phyloP scores from a whole-genome alignment of 2,113 vertebrate species.

The Myiopsitta monachus region DNA sequence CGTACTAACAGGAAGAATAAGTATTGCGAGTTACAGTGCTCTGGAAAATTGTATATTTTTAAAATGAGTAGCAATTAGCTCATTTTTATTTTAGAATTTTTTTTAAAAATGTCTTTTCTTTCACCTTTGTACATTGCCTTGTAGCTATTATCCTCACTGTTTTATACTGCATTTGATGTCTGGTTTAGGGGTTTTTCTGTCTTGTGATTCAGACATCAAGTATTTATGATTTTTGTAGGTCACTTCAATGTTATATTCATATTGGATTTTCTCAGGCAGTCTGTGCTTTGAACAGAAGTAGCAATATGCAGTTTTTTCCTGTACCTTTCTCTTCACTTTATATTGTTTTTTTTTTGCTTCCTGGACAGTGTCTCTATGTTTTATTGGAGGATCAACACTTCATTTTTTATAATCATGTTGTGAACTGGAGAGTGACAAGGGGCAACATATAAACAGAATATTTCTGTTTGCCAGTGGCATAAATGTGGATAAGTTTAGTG shows the following conservation, averaged over 20 bases:
- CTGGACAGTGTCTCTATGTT: conserved; percentile 7
- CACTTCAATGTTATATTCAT: conserved; percentile 68
- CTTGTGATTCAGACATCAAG: conserved; percentile 4
- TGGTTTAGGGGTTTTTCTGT: conserved; percentile 7
- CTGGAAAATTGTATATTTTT: conserved; percentile 60
- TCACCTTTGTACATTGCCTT: conserved; percentile 50
- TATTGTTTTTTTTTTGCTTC: conserved; percentile 42
- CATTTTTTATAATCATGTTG: conserved; percentile 9
- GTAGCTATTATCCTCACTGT: conserved; percentile 44
- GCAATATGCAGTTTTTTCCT: background rate
- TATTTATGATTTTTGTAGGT: conserved; percentile 68
- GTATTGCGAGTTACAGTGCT: conserved; percentile 45
- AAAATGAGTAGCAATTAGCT: conserved; percentile 68
- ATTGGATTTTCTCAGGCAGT: conserved; percentile 50
- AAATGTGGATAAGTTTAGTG: background rate
- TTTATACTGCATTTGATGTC: conserved; percentile 26
- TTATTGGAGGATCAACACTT: conserved; percentile 26
- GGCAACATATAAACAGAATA: background rate
- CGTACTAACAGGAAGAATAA: background rate
- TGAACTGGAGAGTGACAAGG: background rate
- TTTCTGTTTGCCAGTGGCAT: background rate
- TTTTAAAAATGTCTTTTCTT: conserved; percentile 61
- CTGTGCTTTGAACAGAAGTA: conserved; percentile 48
- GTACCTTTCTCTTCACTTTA: conserved; percentile 6
- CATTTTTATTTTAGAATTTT: conserved; percentile 52